These are phyloP conservation scores for Tyria jacobaeae DNA, from an alignment of 2,888 invertebrate species.

Conservation along the genomic window DNA sequence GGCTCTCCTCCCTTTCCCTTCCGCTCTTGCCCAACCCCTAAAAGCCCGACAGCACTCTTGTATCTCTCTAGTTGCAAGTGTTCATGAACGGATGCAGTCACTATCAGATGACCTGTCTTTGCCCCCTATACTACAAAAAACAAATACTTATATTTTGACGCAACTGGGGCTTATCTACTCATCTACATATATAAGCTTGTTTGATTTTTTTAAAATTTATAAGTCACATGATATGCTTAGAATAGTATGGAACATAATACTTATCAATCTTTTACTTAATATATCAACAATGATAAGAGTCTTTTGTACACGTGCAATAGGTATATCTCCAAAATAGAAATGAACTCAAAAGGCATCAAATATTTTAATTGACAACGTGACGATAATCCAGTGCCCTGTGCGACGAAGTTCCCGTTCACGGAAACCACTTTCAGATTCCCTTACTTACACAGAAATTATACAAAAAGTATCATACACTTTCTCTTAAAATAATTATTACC, in stretches of 20 bases:
- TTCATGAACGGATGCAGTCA: too few species aligned
- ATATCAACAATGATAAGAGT: not conserved
- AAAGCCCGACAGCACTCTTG: too few species aligned
- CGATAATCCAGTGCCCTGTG: not conserved
- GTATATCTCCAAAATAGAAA: not conserved
- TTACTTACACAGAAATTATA: constrained; percentile 13
- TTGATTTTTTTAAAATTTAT: too few species aligned
- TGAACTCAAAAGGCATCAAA: constrained; percentile 3
- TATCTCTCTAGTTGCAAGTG: too few species aligned
- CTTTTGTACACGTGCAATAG: not conserved
- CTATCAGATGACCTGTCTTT: too few species aligned
- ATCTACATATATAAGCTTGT: too few species aligned
- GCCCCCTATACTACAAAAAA: too few species aligned
- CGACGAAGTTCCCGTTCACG: constrained; percentile 20
- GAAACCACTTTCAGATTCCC: constrained; percentile 39
- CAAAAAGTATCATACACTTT: constrained; percentile 7
- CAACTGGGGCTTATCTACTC: too few species aligned
- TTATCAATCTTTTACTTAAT: not conserved
- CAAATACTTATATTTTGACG: too few species aligned
- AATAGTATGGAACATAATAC: not conserved
- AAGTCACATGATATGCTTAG: too few species aligned
- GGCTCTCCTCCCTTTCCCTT: too few species aligned
- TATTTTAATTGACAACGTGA: constrained; percentile 9
- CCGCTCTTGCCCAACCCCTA: too few species aligned
- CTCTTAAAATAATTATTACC: constrained; percentile 4